These are phyloP conservation scores for Plagodis pulveraria DNA, from an alignment of 2,888 invertebrate species.

Conservation along the genomic window DNA sequence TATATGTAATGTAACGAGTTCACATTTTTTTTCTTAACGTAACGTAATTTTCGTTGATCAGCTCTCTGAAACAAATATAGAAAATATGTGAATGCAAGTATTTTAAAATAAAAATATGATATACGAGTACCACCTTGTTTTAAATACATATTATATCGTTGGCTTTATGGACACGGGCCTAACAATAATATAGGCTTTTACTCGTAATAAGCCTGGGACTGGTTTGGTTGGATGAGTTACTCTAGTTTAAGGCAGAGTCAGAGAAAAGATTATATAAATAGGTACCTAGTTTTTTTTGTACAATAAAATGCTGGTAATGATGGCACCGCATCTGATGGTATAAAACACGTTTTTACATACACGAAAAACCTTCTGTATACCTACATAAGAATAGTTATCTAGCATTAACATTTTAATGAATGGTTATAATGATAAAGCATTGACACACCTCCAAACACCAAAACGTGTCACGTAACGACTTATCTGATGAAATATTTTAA, in stretches of 20 bases:
- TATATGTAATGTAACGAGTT: no score
- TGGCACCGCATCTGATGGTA: neutral
- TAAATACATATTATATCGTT: neutral
- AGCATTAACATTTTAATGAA: neutral
- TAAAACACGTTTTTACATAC: neutral
- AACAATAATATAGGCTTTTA: no score
- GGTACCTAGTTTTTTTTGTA: no score
- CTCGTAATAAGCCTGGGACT: no score
- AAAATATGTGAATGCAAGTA: neutral
- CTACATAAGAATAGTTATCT: neutral
- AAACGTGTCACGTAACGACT: neutral
- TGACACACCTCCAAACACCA: slow-evolving; percentile 9
- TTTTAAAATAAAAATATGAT: no score
- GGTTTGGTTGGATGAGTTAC: no score
- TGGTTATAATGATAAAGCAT: neutral
- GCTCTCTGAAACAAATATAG: neutral
- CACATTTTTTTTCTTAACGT: no score
- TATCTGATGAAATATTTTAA: neutral
- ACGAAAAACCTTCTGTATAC: neutral
- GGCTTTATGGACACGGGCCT: no score
- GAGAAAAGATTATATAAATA: no score
- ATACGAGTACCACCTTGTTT: no score
- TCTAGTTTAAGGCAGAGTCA: no score
- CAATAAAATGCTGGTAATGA: no score
- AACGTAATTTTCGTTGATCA: neutral